Conservation (phyloP, 2,113 vertebrate genomes). For the Platanista minor region DNA sequence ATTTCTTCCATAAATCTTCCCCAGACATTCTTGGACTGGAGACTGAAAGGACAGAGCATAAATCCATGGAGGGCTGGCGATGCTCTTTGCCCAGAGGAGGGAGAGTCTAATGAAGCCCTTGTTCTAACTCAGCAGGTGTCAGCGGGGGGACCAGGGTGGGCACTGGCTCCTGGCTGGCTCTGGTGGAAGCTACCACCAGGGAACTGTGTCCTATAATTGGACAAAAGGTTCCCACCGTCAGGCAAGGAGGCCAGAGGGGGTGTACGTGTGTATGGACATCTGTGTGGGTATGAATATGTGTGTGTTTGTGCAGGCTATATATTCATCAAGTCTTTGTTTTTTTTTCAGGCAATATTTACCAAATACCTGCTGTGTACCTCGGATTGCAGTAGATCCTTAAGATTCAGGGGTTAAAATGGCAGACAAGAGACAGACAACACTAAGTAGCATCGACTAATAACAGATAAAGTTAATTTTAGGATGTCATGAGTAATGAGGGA, state of each 20-base stretch:
- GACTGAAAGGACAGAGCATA: neutral
- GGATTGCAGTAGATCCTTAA: neutral
- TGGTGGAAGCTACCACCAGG: neutral
- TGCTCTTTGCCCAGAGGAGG: neutral
- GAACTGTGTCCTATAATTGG: neutral
- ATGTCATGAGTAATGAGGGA: neutral
- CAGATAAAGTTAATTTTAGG: neutral
- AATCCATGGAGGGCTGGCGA: rapidly evolving
- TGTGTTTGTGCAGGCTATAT: neutral
- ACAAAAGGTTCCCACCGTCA: neutral
- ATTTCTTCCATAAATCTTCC: neutral
- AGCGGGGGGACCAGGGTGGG: neutral
- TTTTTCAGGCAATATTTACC: neutral
- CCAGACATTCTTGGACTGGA: neutral
- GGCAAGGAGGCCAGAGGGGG: neutral
- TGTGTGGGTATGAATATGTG: no score
- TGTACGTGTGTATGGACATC: neutral
- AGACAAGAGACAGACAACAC: neutral
- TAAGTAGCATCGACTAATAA: rapidly evolving
- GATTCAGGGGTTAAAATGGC: neutral
- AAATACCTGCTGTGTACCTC: neutral
- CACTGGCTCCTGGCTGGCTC: neutral
- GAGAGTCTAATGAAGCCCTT: neutral
- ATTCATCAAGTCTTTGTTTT: neutral
- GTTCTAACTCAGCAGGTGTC: neutral